Evolutionary conservation across 2,113 vertebrate genomes (phyloP).

Genomic region (Microtus richardsoni): DNA sequence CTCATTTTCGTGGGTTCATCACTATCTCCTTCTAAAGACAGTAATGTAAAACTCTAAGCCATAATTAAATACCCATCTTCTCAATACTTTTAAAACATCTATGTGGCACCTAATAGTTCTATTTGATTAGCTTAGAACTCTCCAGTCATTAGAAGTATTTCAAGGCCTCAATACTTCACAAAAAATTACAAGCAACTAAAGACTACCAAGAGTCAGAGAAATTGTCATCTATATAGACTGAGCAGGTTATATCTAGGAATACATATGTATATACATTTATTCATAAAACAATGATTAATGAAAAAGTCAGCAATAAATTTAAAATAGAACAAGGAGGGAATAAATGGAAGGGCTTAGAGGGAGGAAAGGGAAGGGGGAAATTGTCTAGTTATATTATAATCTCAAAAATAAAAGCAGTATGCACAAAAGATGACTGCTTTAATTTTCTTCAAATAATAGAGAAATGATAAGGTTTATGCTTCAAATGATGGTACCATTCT

Average conservation of each 20-base stretch:
- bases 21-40: conserved; percentile 41
- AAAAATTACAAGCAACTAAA: not conserved
- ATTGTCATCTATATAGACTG: not conserved
- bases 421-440: not conserved
- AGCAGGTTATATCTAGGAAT: not conserved
- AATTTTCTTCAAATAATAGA: not conserved
- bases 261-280: too few relatives aligned
- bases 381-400: not conserved
- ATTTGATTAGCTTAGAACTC: not conserved
- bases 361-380: not conserved
- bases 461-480: not conserved
- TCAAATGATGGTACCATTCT: conserved; percentile 4
- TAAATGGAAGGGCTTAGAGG: not conserved
- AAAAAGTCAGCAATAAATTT: not conserved
- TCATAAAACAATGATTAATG: not conserved
- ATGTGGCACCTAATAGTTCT: conserved; percentile 34
- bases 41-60: conserved; percentile 12
- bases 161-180: not conserved
- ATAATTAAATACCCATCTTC: conserved; percentile 26
- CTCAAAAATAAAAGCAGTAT: not conserved
- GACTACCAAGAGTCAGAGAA: not conserved
- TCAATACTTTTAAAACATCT: conserved; percentile 22
- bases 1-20: not conserved
- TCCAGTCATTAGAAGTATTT: not conserved
- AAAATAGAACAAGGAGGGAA: not conserved